A percentile compares a stretch with the other conserved stretches of the same genome.
Conservation (phyloP, 2,888 invertebrate genomes). For the Leptinotarsa rubiginosa region DNA sequence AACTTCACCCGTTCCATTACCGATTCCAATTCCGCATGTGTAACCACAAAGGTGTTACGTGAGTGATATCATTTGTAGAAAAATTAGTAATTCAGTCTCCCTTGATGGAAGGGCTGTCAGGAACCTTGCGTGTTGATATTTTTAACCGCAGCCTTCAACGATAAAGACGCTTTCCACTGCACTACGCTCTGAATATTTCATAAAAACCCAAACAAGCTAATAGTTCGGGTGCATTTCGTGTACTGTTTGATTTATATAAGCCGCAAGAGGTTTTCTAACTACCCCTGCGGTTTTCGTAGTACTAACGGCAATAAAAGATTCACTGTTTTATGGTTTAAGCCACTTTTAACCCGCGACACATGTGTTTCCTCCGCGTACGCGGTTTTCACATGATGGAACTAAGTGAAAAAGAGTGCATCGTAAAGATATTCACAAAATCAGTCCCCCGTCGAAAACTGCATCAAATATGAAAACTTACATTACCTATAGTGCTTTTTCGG, state of each 20-base stretch:
- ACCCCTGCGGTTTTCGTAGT: slow-evolving; percentile 56
- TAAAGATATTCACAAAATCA: slow-evolving; percentile 49
- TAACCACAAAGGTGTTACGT: slow-evolving; percentile 41
- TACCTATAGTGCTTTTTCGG: slow-evolving; percentile 29
- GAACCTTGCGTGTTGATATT: slow-evolving; percentile 56
- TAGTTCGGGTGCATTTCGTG: slow-evolving; percentile 53
- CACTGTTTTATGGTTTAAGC: slow-evolving; percentile 46
- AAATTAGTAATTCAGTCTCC: slow-evolving; percentile 52
- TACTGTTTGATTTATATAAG: slow-evolving; percentile 61
- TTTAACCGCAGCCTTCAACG: slow-evolving; percentile 53
- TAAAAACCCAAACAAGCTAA: slow-evolving; percentile 62
- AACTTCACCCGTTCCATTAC: slow-evolving; percentile 9
- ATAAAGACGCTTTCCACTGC: slow-evolving; percentile 50
- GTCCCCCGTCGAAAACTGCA: slow-evolving; percentile 52
- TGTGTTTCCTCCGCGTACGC: slow-evolving; percentile 37
- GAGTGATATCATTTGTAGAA: slow-evolving; percentile 52
- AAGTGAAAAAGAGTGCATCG: slow-evolving; percentile 45
- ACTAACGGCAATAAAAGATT: slow-evolving; percentile 58
- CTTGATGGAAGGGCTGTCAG: slow-evolving; percentile 25
- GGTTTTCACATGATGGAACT: slow-evolving; percentile 51
- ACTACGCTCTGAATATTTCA: slow-evolving; percentile 57
- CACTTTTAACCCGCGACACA: slow-evolving; percentile 36
- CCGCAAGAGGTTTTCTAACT: slow-evolving; percentile 61
- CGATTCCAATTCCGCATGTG: slow-evolving; percentile 34
- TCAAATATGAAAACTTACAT: slow-evolving; percentile 45